These are phyloP conservation scores for Therioaphis trifolii DNA, from an alignment of 2,888 invertebrate genomes.

Conservation along the genomic window DNA sequence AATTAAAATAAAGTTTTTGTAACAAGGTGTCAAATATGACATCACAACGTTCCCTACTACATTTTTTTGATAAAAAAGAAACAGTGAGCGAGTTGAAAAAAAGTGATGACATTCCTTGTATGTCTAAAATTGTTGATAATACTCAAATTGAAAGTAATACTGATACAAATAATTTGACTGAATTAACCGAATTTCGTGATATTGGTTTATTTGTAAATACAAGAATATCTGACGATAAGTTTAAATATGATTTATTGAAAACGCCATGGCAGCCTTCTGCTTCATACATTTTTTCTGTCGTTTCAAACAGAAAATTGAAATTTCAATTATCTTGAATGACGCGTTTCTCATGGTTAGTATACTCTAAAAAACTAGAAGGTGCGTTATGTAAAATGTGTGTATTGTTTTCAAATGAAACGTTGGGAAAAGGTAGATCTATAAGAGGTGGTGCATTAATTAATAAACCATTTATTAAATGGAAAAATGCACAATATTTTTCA, in stretches of 20 bases:
- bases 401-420: slow-evolving; percentile 9
- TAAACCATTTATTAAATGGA: too few species aligned
- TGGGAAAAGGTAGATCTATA: too few species aligned
- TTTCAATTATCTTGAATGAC: slow-evolving; percentile 10
- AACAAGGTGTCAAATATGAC: neutral
- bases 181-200: neutral
- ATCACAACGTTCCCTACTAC: neutral
- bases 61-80: slow-evolving; percentile 7
- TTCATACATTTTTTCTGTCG: neutral
- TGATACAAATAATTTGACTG: slow-evolving; percentile 17
- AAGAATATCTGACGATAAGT: slow-evolving; percentile 21
- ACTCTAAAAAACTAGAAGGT: neutral
- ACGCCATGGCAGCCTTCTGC: neutral
- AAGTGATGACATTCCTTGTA: neutral
- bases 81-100: neutral
- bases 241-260: slow-evolving; percentile 25
- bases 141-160: slow-evolving; percentile 16
- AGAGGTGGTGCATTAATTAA: too few species aligned
- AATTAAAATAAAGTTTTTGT: too few species aligned
- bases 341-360: neutral
- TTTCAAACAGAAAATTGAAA: neutral
- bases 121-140: slow-evolving; percentile 12
- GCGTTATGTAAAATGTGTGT: neutral
- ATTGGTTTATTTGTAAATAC: slow-evolving; percentile 15
- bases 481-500: too few species aligned